Evolutionary conservation across 2,113 vertebrate genomes (phyloP).

Genomic region (Myrmophylax atrothorax): DNA sequence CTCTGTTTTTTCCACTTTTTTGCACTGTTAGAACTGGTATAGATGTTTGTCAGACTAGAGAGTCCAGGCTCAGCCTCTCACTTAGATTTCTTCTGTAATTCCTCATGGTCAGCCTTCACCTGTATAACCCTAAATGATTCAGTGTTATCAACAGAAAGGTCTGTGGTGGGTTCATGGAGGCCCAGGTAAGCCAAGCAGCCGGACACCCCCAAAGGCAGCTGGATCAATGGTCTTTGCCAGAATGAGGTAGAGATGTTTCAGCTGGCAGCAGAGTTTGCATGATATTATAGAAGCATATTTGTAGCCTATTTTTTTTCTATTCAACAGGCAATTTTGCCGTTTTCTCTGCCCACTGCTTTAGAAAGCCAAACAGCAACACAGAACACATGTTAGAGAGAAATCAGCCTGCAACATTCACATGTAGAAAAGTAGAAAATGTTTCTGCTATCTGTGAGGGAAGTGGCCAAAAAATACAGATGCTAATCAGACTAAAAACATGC

Average conservation of each 20-base stretch:
- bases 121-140: neutral
- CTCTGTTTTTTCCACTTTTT: neutral
- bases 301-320: neutral
- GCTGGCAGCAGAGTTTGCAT: neutral
- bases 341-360: neutral
- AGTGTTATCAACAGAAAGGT: neutral
- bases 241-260: neutral
- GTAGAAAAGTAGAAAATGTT: neutral
- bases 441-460: neutral
- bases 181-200: neutral
- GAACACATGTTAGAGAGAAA: neutral
- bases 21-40: neutral
- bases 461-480: neutral
- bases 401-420: neutral
- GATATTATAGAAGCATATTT: neutral
- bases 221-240: neutral
- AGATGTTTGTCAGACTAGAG: neutral
- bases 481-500: neutral
- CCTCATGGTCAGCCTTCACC: neutral
- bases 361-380: neutral
- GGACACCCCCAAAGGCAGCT: neutral
- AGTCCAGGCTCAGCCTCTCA: neutral
- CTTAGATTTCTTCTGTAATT: neutral
- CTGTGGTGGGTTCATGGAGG: neutral
- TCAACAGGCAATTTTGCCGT: neutral